phyloP scores from a whole-genome alignment of 2,797 vertebrate species.

The Anableps anableps region DNA sequence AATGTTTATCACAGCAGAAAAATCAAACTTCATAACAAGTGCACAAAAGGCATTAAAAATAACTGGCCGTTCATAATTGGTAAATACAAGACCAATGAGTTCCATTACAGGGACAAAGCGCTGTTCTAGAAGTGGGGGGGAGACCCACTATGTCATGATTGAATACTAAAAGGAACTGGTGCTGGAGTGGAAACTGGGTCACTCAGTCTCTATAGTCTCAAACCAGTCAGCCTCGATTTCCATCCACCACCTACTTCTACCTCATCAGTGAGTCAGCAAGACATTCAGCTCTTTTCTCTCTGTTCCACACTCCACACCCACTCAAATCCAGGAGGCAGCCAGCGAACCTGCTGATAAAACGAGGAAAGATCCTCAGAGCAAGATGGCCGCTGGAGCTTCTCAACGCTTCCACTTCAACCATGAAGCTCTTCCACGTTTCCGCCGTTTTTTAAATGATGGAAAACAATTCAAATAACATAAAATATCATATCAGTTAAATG shows the following conservation, averaged over 20 bases:
- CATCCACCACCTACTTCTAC: conserved; percentile 71
- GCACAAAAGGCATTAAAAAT: conserved; percentile 22
- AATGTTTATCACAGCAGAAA: not conserved
- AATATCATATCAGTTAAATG: not conserved
- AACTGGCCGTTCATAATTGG: conserved; percentile 4
- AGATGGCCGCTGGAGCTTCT: not conserved
- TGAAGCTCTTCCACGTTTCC: not conserved
- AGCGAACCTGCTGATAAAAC: conserved; percentile 27
- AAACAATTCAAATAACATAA: not conserved
- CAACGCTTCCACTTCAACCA: not conserved
- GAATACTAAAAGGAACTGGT: conserved; percentile 66
- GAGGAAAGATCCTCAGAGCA: conserved; percentile 19
- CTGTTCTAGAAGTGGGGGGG: conserved; percentile 51
- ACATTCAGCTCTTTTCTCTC: conserved; percentile 52
- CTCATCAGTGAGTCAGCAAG: conserved; percentile 69
- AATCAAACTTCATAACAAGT: not conserved
- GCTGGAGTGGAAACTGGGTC: conserved; percentile 75
- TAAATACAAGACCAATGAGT: conserved; percentile 40
- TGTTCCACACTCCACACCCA: conserved; percentile 45
- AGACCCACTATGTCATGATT: conserved; percentile 68
- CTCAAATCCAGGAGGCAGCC: conserved; percentile 47
- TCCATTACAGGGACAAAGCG: conserved; percentile 60
- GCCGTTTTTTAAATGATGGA: not conserved
- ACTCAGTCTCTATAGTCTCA: conserved; percentile 72
- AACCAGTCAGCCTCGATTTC: conserved; percentile 68